Evolutionary conservation across 2,797 vertebrate species (phyloP).

Genomic region (Gephyroberyx darwinii): DNA sequence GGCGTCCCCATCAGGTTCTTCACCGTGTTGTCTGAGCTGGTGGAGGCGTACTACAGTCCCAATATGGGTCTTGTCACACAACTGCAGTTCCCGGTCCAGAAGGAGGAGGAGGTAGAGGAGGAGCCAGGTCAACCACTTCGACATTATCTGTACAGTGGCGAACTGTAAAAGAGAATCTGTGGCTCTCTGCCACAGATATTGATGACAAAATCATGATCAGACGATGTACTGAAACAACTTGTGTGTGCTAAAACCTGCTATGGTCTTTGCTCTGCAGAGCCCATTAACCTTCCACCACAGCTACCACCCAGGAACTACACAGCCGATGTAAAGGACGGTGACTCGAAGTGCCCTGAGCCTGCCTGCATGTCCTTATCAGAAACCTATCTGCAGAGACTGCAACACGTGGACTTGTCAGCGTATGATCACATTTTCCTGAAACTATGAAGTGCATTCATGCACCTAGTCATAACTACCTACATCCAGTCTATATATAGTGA

Average conservation of each 20-base stretch:
- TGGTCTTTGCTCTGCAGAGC: constrained; percentile 73
- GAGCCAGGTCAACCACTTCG: constrained; percentile 83
- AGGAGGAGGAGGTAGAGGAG: constrained; percentile 90
- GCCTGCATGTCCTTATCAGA: constrained; percentile 82
- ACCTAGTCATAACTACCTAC: not conserved
- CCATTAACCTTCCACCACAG: constrained; percentile 80
- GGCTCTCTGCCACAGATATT: not conserved
- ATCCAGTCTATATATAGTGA: not conserved
- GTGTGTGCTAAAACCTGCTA: not conserved
- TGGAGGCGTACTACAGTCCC: constrained; percentile 93
- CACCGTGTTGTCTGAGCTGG: constrained; percentile 87
- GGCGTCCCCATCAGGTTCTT: constrained; percentile 94
- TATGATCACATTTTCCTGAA: constrained; percentile 66
- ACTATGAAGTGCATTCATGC: not conserved
- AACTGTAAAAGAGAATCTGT: not conserved
- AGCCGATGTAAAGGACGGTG: constrained; percentile 85
- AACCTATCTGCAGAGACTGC: constrained; percentile 85
- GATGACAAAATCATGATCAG: not conserved
- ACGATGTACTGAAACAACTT: not conserved
- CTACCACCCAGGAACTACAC: constrained; percentile 89
- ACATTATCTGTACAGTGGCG: not conserved
- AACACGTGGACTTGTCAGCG: constrained; percentile 88
- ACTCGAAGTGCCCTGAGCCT: constrained; percentile 71
- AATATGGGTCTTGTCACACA: constrained; percentile 95
- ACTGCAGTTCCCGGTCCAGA: constrained; percentile 88